Evolutionary conservation across 2,797 vertebrate genomes (phyloP).

Genomic region (Cichlasoma orientale): DNA sequence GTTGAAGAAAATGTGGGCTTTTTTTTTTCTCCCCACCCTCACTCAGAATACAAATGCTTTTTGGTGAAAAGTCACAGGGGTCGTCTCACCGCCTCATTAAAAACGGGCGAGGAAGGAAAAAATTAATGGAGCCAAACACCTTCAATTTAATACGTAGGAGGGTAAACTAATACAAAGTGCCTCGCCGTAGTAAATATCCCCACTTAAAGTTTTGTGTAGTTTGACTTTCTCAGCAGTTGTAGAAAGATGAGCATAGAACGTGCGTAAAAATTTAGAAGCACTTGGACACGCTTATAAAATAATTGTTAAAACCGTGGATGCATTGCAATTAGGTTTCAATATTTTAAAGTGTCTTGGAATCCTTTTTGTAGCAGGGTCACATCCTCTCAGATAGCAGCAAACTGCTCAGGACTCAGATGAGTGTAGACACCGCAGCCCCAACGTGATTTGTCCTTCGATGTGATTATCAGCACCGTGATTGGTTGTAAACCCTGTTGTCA

Average conservation of each 20-base stretch:
- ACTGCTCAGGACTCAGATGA: conserved; percentile 35
- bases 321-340: not conserved
- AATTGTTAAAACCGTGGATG: not conserved
- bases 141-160: conserved; percentile 51
- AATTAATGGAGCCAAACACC: conserved; percentile 64
- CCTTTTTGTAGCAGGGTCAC: not conserved
- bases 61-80: conserved; percentile 63
- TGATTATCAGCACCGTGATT: conserved; percentile 67
- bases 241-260: not conserved
- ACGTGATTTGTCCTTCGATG: conserved; percentile 53
- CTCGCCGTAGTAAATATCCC: conserved; percentile 13
- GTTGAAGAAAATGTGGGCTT: conserved; percentile 51
- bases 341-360: not conserved
- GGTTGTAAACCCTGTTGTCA: conserved; percentile 69
- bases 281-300: not conserved
- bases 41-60: conserved; percentile 59
- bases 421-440: conserved; percentile 29
- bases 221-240: conserved; percentile 36
- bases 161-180: conserved; percentile 40
- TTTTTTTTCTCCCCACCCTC: conserved; percentile 1
- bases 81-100: conserved; percentile 68
- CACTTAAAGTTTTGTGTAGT: conserved; percentile 33
- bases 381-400: conserved; percentile 1
- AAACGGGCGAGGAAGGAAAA: conserved; percentile 48
- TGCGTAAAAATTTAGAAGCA: not conserved